A percentile compares a stretch with the other conserved stretches of the same genome.
Conservation (phyloP, 2,113 vertebrate genomes). For the Brachionichthys hirsutus region DNA sequence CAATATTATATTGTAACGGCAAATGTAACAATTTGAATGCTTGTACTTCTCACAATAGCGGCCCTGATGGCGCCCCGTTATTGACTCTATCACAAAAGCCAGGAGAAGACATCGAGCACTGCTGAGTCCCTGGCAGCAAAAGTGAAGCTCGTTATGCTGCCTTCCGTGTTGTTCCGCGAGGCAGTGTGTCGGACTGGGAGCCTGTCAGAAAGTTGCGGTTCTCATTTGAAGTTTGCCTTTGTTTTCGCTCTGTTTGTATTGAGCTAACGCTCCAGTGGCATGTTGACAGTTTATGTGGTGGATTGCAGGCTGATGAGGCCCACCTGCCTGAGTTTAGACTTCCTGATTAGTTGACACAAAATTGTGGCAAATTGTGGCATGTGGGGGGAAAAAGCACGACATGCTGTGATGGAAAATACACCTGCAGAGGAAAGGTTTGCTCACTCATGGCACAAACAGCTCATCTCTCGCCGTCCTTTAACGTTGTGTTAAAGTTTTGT, state of each 20-base stretch:
- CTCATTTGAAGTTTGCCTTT: slow-evolving; percentile 63
- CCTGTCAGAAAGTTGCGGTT: slow-evolving; percentile 60
- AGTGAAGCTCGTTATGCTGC: slow-evolving; percentile 64
- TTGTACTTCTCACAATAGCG: too few relatives aligned
- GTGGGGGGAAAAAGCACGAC: slow-evolving; percentile 25
- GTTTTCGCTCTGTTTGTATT: slow-evolving; percentile 35
- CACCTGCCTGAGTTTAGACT: slow-evolving; percentile 51
- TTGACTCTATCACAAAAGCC: not conserved
- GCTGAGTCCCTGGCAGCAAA: slow-evolving; percentile 34
- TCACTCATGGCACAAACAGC: not conserved
- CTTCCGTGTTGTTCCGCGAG: slow-evolving; percentile 22
- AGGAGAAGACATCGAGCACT: slow-evolving; percentile 32
- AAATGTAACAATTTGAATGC: too few relatives aligned
- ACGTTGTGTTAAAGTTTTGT: not conserved
- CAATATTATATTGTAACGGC: not conserved
- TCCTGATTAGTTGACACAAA: slow-evolving; percentile 60
- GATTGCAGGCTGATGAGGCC: slow-evolving; percentile 48
- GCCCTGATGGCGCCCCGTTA: too few relatives aligned
- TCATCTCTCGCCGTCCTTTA: not conserved
- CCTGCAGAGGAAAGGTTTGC: slow-evolving; percentile 27
- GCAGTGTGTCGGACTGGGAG: slow-evolving; percentile 17
- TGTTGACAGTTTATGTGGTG: slow-evolving; percentile 51
- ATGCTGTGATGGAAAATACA: slow-evolving; percentile 34
- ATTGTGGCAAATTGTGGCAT: slow-evolving; percentile 42
- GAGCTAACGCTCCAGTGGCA: slow-evolving; percentile 37